phyloP scores from a whole-genome alignment of 2,797 vertebrate genomes.

The Clarias laeviceps region DNA sequence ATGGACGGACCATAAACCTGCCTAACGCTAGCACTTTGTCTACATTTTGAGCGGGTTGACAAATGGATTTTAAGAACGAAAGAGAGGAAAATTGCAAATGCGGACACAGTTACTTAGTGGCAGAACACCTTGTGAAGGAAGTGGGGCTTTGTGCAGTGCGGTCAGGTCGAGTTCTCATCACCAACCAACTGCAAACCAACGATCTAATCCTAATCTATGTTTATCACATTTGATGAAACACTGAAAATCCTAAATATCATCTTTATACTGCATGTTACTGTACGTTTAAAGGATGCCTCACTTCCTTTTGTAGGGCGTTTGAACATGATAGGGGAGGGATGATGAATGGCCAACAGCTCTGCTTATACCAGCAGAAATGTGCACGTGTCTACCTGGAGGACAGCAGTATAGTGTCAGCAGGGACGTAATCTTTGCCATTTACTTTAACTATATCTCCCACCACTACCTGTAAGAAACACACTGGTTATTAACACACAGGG shows the following conservation, averaged over 20 bases:
- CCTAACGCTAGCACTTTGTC: not conserved
- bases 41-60: conserved; percentile 29
- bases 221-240: not conserved
- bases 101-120: conserved; percentile 49
- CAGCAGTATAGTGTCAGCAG: conserved; percentile 95
- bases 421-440: conserved; percentile 95
- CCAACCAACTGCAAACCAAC: not conserved
- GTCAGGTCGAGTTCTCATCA: not conserved
- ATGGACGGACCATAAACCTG: not conserved
- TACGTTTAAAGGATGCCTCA: conserved; percentile 73
- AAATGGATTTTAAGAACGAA: conserved; percentile 70
- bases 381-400: conserved; percentile 92
- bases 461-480: conserved; percentile 94
- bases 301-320: conserved; percentile 78
- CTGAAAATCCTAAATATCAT: not conserved
- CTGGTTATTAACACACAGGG: conserved; percentile 82
- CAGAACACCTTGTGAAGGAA: conserved; percentile 61
- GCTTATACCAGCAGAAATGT: conserved; percentile 78
- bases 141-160: conserved; percentile 59
- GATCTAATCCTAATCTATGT: not conserved
- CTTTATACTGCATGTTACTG: not conserved
- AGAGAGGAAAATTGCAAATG: conserved; percentile 60
- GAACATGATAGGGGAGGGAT: conserved; percentile 40
- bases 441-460: conserved; percentile 98
- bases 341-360: conserved; percentile 71